A percentile compares a stretch with the other conserved stretches of the same genome.
phyloP scores from a whole-genome alignment of 2,888 invertebrate species.

The Philereme transversata region DNA sequence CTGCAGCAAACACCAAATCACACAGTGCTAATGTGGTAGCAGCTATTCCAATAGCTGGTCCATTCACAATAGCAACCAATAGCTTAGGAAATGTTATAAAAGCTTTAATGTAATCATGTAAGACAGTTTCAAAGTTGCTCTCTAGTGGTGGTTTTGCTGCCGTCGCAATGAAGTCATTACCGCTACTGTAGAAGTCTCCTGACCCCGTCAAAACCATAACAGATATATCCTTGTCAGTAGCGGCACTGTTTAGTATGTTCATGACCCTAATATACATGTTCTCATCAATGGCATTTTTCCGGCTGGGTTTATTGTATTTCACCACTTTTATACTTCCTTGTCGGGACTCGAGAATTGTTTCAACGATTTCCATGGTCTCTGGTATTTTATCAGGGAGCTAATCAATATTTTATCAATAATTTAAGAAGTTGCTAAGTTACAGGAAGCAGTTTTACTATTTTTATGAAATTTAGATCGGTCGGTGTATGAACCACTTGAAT shows the following conservation, averaged over 20 bases:
- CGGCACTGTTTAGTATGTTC: constrained; percentile 87
- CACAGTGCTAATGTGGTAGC: constrained; percentile 93
- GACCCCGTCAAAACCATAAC: constrained; percentile 91
- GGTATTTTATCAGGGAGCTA: too few species aligned
- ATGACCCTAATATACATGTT: constrained; percentile 87
- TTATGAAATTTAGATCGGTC: too few species aligned
- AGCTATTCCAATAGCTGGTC: constrained; percentile 96
- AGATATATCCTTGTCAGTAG: constrained; percentile 85
- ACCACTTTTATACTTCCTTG: constrained; percentile 75
- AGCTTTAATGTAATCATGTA: constrained; percentile 87
- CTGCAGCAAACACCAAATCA: constrained; percentile 95
- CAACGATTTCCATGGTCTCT: constrained; percentile 26
- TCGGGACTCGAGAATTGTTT: constrained; percentile 56
- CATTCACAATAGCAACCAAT: constrained; percentile 94
- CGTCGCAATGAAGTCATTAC: constrained; percentile 87
- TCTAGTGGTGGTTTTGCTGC: constrained; percentile 36
- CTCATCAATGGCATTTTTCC: constrained; percentile 90
- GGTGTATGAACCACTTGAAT: too few species aligned
- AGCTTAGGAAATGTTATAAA: constrained; percentile 95
- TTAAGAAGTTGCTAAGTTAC: too few species aligned
- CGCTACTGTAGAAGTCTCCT: constrained; percentile 93
- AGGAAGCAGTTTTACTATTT: too few species aligned
- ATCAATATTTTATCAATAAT: too few species aligned
- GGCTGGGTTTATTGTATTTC: constrained; percentile 89
- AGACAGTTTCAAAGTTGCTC: constrained; percentile 45